Base-by-base conservation (phyloP, 1,140 invertebrate genomes). In the Drosophila sechellia region DNA sequence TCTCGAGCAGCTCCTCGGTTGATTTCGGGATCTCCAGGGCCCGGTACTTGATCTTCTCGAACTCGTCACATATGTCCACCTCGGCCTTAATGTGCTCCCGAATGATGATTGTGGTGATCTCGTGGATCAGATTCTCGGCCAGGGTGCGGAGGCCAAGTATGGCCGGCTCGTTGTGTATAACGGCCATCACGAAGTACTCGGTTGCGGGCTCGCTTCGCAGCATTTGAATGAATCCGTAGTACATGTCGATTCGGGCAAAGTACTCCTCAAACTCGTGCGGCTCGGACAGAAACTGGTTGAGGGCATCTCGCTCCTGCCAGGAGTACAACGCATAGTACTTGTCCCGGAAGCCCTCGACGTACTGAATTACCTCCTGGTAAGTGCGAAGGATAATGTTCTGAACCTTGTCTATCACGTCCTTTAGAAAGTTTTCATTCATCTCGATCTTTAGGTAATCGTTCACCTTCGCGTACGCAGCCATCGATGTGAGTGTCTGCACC, bases 1-100 rank as follows among this genome's bases (percentile, higher is more conserved):
- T 93, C 73, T 95, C 95, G n/a, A 97, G 92, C 31, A 97, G 93
- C 84, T 96, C 95, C 74, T 94, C 95, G 0, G 96, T 96, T 27
- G 94, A 95, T 69, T 93, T 92, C 2, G 96, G 96, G 81, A 95
- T 94, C 70, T 94, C 93, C 2, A 95, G 81, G 4, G 95, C 94
- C 69, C 90, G 94, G 22, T 91, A 86, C 70, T 93, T 93, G 42
- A 96, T 93, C 22, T 93, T 93, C 92, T 95, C 94, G 78, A 96
- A 96, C 58, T 92, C 93, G 3, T 91, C 75, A 76, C 95, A 96
- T 61, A 96, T 96, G 37, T 94, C 93, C 11, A 94, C 85, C 92
- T 96, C 95, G 49, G 94, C 94, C 54, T 92, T 90, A 31, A 92
- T 92, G 72, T 95, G 94, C 25, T 92, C 91, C 4, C 81, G 55